phyloP scores from a whole-genome alignment of 2,113 vertebrate genomes.

The Aepyceros melampus region DNA sequence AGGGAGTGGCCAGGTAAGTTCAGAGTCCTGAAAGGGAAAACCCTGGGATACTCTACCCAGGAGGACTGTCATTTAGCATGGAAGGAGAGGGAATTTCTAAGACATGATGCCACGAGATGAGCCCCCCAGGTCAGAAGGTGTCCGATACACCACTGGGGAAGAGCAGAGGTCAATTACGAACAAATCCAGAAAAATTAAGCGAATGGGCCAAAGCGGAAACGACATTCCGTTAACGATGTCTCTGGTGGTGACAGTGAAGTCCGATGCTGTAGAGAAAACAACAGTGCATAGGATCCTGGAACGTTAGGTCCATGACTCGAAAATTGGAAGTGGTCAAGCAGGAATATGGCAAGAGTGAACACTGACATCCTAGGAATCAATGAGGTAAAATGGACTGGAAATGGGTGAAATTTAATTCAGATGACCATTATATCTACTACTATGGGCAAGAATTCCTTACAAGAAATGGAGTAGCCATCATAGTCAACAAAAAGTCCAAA shows the following conservation, averaged over 20 bases:
- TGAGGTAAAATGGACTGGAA: background rate
- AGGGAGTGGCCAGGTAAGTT: background rate
- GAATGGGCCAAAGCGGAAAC: background rate
- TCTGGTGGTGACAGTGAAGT: background rate
- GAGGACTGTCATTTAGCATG: background rate
- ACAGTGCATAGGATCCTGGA: background rate
- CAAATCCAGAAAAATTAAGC: background rate
- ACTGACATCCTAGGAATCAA: background rate
- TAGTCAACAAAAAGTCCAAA: background rate
- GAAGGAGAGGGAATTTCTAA: background rate
- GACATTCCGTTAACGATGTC: fast-evolving
- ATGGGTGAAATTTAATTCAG: background rate
- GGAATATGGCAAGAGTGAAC: background rate
- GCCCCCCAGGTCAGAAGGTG: background rate
- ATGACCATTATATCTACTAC: background rate
- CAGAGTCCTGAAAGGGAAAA: background rate
- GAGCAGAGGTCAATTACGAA: background rate
- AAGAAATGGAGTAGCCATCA: background rate
- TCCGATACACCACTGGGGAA: background rate
- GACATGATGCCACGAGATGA: background rate
- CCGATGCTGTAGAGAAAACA: background rate
- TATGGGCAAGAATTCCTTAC: background rate
- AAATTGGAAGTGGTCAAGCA: background rate
- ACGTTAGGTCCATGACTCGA: fast-evolving
- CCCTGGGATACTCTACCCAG: background rate